Evolutionary conservation across 2,888 invertebrate genomes (phyloP).

Genomic region (Formica aserva): DNA sequence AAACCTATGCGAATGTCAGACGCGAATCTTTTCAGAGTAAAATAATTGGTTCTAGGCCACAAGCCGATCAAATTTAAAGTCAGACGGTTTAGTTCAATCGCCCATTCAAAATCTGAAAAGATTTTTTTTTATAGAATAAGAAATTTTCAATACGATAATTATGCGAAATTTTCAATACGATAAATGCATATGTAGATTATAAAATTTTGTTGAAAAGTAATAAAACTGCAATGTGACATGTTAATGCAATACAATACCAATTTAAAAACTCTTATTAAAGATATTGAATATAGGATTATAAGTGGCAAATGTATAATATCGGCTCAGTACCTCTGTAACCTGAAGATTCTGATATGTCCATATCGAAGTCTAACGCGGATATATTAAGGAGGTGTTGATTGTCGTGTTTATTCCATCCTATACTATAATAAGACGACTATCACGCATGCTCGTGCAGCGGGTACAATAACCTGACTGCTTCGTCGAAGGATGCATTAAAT

Average conservation of each 20-base stretch:
- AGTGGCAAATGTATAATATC: neutral
- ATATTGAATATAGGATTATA: neutral
- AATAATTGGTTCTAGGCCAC: constrained; percentile 28
- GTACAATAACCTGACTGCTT: neutral
- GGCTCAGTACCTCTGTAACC: neutral
- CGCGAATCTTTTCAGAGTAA: neutral
- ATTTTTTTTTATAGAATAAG: too few species aligned
- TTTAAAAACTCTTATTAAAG: neutral
- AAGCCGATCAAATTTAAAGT: neutral
- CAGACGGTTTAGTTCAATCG: too few species aligned
- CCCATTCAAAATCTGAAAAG: too few species aligned
- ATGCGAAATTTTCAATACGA: too few species aligned
- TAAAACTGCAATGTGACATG: neutral
- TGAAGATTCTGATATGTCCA: neutral
- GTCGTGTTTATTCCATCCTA: too few species aligned
- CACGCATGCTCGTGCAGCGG: neutral
- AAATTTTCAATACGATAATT: too few species aligned
- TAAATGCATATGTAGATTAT: too few species aligned
- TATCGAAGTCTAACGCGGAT: too few species aligned
- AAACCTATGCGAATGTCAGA: neutral
- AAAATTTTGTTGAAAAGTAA: neutral
- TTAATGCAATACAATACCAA: too few species aligned
- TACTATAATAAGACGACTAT: neutral
- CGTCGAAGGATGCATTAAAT: neutral
- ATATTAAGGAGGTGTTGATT: too few species aligned